These are phyloP conservation scores for Sinonovacula constricta DNA, from an alignment of 1,140 invertebrate species.

Conservation along the genomic window DNA sequence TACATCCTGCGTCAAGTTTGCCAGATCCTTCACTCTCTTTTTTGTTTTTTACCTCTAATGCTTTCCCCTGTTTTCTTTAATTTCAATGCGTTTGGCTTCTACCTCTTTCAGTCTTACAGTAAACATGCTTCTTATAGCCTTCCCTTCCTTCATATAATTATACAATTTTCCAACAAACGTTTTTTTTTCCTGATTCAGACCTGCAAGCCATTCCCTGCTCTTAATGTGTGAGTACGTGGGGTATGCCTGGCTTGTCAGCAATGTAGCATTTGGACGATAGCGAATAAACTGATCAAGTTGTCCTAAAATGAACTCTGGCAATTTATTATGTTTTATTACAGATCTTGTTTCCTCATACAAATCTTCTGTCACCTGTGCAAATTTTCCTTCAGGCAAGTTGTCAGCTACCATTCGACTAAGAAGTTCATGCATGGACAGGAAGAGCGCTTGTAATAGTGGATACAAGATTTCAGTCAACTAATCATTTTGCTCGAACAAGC, in stretches of 20 bases:
- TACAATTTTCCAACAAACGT: no score
- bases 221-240: conserved; percentile 43
- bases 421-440: conserved; percentile 1
- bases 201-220: conserved; percentile 8
- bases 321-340: conserved; percentile 45
- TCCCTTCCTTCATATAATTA: conserved; percentile 28
- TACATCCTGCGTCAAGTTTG: conserved; percentile 13
- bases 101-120: conserved; percentile 21
- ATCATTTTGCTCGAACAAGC: not conserved
- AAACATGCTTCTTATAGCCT: conserved; percentile 18
- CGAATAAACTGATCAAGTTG: conserved; percentile 23
- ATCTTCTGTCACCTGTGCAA: conserved; percentile 8
- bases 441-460: not conserved
- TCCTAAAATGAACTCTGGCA: conserved; percentile 45
- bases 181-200: conserved; percentile 14
- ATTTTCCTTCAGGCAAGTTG: conserved; percentile 16
- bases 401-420: conserved; percentile 21
- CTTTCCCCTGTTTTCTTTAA: conserved; percentile 6
- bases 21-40: conserved; percentile 11
- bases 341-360: not conserved
- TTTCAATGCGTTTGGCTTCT: conserved; percentile 16
- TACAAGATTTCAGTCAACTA: not conserved
- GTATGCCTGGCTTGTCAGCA: conserved; percentile 31
- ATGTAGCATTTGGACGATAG: conserved; percentile 30
- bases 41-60: conserved; percentile 3